Percentiles rank a stretch among this genome's conserved stretches.
Evolutionary conservation across 2,888 invertebrate genomes (phyloP).

Genomic region (Drosophila atripex): DNA sequence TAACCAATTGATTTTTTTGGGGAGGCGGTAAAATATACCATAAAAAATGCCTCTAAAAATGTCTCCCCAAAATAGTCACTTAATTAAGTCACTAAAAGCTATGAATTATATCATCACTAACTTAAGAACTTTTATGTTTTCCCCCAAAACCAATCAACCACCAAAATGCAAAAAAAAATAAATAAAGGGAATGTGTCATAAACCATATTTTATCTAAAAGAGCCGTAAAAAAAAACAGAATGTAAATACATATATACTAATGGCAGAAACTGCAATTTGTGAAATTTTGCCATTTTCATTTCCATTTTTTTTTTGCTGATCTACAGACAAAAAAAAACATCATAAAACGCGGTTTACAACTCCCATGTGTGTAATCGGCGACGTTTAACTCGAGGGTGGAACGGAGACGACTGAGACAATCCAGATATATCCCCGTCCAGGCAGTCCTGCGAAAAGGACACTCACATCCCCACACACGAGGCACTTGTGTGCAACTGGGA

Average conservation of each 20-base stretch:
- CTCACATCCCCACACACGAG: background rate
- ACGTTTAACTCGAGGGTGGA: conserved; percentile 57
- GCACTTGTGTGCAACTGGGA: conserved; percentile 13
- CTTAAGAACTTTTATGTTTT: conserved; percentile 4
- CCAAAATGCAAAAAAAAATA: conserved; percentile 6
- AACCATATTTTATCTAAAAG: conserved; percentile 13
- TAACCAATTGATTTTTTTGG: background rate
- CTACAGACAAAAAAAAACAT: conserved; percentile 69
- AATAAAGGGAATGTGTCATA: background rate
- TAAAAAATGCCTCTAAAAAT: background rate
- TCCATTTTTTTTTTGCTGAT: conserved; percentile 23
- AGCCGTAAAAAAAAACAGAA: background rate
- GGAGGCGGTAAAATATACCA: background rate
- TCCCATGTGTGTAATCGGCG: conserved; percentile 84
- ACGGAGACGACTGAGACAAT: conserved; percentile 2
- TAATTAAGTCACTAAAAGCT: background rate
- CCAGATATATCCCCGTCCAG: background rate
- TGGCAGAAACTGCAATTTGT: conserved; percentile 32
- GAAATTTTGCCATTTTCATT: conserved; percentile 17
- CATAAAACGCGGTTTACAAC: conserved; percentile 84
- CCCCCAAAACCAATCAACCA: conserved; percentile 20
- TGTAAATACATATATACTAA: conserved; percentile 18
- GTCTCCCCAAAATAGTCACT: background rate
- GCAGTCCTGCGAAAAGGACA: background rate
- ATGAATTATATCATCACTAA: conserved; percentile 10